Evolutionary conservation across 1,140 invertebrate species (phyloP).

Genomic region (Drosophila santomea): DNA sequence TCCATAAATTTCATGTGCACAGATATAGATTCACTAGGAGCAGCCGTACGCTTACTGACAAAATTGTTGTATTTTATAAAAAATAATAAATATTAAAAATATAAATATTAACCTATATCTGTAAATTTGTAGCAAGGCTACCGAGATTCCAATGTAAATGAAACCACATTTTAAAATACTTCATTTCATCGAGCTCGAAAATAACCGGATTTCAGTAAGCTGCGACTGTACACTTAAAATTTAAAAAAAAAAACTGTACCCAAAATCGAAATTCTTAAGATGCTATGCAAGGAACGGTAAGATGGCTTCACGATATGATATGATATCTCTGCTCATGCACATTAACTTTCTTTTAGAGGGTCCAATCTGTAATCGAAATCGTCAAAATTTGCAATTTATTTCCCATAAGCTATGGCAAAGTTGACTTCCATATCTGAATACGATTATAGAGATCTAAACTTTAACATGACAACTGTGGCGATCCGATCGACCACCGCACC

Average conservation of each 20-base stretch:
- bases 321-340: no score
- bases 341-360: background rate
- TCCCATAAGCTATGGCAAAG: background rate
- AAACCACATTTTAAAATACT: no score
- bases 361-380: background rate
- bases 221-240: constrained; percentile 1
- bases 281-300: background rate
- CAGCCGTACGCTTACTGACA: no score
- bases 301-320: background rate
- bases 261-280: background rate
- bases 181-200: background rate
- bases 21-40: no score
- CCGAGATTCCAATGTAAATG: no score
- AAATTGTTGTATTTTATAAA: no score
- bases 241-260: background rate
- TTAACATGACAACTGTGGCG: background rate
- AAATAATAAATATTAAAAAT: no score
- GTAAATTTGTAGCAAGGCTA: no score
- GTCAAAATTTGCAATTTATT: background rate
- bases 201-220: background rate
- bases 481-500: background rate
- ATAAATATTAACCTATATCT: no score
- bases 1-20: background rate
- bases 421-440: background rate
- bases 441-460: background rate